Conservation (phyloP, 2,888 invertebrate species). For the Abrostola tripartita region DNA sequence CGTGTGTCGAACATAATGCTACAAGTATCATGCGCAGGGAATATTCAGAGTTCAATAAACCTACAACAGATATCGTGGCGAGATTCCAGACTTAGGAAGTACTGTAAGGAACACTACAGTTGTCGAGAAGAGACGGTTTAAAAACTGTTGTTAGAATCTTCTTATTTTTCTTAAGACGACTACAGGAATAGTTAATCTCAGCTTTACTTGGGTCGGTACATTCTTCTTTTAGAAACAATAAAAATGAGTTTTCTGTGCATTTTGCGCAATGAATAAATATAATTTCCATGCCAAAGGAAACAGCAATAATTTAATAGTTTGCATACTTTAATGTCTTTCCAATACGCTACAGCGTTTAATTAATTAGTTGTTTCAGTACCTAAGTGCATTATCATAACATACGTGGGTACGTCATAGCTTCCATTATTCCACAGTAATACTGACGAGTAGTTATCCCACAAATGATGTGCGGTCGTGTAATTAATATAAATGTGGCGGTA, state of each 20-base stretch:
- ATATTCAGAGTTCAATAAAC: constrained; percentile 38
- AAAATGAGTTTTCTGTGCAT: no score
- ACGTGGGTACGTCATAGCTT: not conserved
- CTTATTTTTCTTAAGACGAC: no score
- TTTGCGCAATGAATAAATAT: no score
- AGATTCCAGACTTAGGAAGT: constrained; percentile 24
- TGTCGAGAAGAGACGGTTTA: no score
- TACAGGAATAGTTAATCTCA: no score
- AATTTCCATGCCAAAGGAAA: not conserved
- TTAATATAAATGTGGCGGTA: constrained; percentile 25
- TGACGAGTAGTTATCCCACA: constrained; percentile 16
- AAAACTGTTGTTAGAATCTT: no score
- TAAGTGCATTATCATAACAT: not conserved
- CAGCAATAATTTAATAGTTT: not conserved
- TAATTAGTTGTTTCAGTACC: not conserved
- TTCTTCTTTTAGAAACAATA: no score
- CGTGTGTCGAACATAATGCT: constrained; percentile 25
- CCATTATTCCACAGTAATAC: constrained; percentile 4
- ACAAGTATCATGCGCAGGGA: constrained; percentile 19
- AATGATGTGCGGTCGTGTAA: constrained; percentile 16
- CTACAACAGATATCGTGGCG: constrained; percentile 18
- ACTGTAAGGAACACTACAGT: constrained; percentile 5
- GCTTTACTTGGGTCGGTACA: no score
- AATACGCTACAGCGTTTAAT: no score
- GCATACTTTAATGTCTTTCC: not conserved